These are phyloP conservation scores for Oryzaephilus surinamensis DNA, from an alignment of 1,140 invertebrate genomes.

Conservation along the genomic window DNA sequence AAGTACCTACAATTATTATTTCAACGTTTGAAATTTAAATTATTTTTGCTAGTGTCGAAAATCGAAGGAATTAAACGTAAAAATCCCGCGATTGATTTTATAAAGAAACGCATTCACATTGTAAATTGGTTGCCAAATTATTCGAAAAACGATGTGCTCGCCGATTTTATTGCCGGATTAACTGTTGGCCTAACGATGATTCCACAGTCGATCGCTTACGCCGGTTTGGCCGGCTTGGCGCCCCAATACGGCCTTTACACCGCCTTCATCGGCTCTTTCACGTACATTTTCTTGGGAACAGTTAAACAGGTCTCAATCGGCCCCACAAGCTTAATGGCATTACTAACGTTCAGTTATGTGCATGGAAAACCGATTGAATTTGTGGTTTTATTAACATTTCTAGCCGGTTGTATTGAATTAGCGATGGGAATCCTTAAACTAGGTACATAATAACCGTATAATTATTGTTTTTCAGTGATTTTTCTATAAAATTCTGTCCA, in stretches of 20 bases:
- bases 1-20: too few species aligned
- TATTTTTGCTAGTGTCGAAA: too few species aligned
- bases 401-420: constrained; percentile 65
- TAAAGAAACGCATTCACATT: constrained; percentile 33
- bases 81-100: too few species aligned
- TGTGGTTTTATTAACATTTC: constrained; percentile 67
- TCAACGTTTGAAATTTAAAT: too few species aligned
- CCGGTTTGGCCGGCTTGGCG: constrained; percentile 58
- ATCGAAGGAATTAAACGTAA: too few species aligned
- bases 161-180: constrained; percentile 73
- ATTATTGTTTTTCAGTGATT: constrained; percentile 1
- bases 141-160: constrained; percentile 45
- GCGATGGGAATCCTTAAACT: constrained; percentile 66
- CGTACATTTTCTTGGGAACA: constrained; percentile 82
- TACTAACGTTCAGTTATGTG: constrained; percentile 66
- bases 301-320: constrained; percentile 86
- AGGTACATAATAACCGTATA: constrained; percentile 41
- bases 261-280: constrained; percentile 76
- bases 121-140: constrained; percentile 56
- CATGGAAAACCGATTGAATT: constrained; percentile 58
- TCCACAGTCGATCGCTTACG: constrained; percentile 69
- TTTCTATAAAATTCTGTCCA: constrained; percentile 33
- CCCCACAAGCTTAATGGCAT: constrained; percentile 75
- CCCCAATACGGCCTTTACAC: constrained; percentile 85
- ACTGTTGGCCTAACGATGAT: constrained; percentile 68